A percentile compares a stretch with the other conserved stretches of the same genome.
phyloP scores from a whole-genome alignment of 1,140 invertebrate genomes.

The Drosophila equinoxialis region DNA sequence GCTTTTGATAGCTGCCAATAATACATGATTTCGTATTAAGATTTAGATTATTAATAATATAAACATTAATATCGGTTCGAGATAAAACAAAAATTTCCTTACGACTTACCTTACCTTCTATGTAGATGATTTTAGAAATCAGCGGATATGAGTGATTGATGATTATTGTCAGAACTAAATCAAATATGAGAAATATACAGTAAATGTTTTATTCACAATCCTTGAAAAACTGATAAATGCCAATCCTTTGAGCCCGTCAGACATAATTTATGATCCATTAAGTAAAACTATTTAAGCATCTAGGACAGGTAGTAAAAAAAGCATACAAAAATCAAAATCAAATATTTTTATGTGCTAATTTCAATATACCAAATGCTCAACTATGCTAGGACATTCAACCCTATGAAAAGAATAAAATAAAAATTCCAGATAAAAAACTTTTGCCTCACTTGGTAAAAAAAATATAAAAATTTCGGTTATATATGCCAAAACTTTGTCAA shows the following conservation, averaged over 20 bases:
- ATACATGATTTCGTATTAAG: too few species aligned
- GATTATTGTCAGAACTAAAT: too few species aligned
- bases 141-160: too few species aligned
- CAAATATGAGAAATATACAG: neutral
- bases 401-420: neutral
- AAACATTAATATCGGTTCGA: too few species aligned
- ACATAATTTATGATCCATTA: constrained; percentile 3
- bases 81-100: too few species aligned
- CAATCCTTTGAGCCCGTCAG: neutral
- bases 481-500: constrained; percentile 68
- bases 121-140: too few species aligned
- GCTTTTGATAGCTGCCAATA: too few species aligned
- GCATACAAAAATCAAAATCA: constrained; percentile 12
- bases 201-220: neutral
- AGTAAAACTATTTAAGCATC: neutral
- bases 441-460: constrained; percentile 22
- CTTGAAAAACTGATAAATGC: neutral
- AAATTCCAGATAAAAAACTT: constrained; percentile 30
- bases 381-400: constrained; percentile 13
- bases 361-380: neutral
- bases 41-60: too few species aligned
- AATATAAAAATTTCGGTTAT: constrained; percentile 46
- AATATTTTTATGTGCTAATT: constrained; percentile 18
- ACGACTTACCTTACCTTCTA: too few species aligned
- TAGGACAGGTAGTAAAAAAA: constrained; percentile 4